A percentile compares a stretch with the other conserved stretches of the same genome.
Evolutionary conservation across 2,113 vertebrate species (phyloP).

Genomic region (Melierax canorus): DNA sequence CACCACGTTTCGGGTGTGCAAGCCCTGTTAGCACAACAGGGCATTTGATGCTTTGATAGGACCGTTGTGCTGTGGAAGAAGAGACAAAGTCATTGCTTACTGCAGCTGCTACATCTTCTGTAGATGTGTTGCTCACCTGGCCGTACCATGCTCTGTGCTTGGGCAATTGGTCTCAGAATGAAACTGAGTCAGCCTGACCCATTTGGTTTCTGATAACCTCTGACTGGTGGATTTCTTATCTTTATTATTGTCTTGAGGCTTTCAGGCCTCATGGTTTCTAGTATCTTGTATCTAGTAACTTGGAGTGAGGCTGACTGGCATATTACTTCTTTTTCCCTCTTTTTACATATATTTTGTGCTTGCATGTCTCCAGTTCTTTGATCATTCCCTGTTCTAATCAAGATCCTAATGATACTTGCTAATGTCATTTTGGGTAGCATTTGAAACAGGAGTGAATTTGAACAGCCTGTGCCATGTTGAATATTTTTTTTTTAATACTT

Average conservation of each 20-base stretch:
- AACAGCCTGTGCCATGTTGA: not conserved
- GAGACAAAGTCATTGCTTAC: not conserved
- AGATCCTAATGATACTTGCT: not conserved
- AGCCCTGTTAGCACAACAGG: not conserved
- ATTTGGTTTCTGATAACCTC: not conserved
- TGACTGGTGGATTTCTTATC: not conserved
- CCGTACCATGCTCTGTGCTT: not conserved
- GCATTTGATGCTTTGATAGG: not conserved
- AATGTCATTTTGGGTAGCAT: not conserved
- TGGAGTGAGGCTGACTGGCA: not conserved
- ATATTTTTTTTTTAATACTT: not conserved
- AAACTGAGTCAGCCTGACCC: not conserved
- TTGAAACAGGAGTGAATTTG: not conserved
- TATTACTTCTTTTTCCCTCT: not conserved
- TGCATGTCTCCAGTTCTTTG: not conserved
- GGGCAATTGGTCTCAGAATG: not conserved
- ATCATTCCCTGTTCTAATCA: not conserved
- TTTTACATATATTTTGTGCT: not conserved
- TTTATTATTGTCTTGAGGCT: not conserved
- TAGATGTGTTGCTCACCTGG: not conserved
- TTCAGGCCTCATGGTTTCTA: not conserved
- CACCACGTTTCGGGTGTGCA: not conserved
- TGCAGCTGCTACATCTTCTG: not conserved
- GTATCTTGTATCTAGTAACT: not conserved
- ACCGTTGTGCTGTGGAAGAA: not conserved